Conservation (phyloP, 2,113 vertebrate genomes). For the Phainopepla nitens region DNA sequence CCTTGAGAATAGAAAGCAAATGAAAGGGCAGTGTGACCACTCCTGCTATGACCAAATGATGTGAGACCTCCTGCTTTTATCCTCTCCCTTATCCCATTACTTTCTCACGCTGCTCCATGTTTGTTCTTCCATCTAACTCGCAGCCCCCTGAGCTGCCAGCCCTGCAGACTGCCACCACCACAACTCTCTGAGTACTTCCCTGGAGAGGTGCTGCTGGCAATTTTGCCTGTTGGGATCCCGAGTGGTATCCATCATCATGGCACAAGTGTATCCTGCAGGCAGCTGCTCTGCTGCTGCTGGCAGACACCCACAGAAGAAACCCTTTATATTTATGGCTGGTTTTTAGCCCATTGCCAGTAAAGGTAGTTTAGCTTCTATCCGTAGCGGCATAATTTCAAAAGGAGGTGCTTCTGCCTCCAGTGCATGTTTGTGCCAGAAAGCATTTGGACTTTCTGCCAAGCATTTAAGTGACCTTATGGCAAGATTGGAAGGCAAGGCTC, state of each 20-base stretch:
- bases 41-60: not conserved
- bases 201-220: not conserved
- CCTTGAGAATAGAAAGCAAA: not conserved
- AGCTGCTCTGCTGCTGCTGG: not conserved
- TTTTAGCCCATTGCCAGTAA: not conserved
- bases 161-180: not conserved
- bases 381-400: not conserved
- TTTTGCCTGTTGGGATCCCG: not conserved
- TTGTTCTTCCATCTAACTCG: not conserved
- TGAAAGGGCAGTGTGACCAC: not conserved
- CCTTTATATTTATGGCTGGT: not conserved
- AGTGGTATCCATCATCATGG: fast-evolving
- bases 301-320: not conserved
- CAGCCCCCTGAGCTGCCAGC: not conserved
- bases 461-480: slow-evolving; percentile 28
- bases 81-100: not conserved
- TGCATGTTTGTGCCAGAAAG: not conserved
- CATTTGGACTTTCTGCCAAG: slow-evolving; percentile 7
- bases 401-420: not conserved
- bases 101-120: not conserved
- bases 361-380: not conserved
- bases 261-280: not conserved
- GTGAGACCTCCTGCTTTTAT: not conserved
- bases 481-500: not conserved
- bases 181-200: not conserved